Base-by-base conservation (phyloP, 2,113 vertebrate species). In the Platycercus adscitus region DNA sequence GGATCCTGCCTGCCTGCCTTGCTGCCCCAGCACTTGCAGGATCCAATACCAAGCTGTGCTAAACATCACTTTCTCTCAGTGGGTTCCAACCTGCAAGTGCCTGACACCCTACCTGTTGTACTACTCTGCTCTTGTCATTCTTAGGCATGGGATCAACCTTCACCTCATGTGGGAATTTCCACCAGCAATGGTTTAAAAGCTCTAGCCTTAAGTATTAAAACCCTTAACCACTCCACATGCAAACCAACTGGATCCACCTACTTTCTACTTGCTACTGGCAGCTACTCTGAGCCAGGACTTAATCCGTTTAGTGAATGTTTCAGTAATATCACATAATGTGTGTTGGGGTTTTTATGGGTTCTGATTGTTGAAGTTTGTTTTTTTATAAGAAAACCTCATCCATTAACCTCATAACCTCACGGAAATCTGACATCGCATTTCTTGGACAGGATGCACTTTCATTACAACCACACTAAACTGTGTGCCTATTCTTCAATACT, bases 331-430 rank as follows among this genome's bases (percentile, higher is more conserved):
- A 78, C 26, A n/a, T 25, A 28, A 31, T 55, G 49, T 41, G 28
- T 52, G 39, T 5, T 63, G 23, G 44, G 29, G 13, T 12, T 53
- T 78, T 68, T 72, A 17, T 3, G 24, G 50, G 0, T 81, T 94
- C 58, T 85, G 31, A 89, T 43, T 85, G 31, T n/a, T 23, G 44
- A 63, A 28, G 13, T 1, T 20, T 56, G 13, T 1, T 6, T 37
- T 65, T 85, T 66, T 72, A 52, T 43, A 90, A 73, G 72, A 63
- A 86, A 96, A 88, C 95, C 91, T 95, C 94, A 84, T 47, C 55
- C 80, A 86, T 94, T 96, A 95, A 96, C 76, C 82, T 90, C 52
- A 35, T 60, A 88, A 93, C 76, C 78, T 94, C 76, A 92, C 16
- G 44, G 65, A 96, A 88, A 86, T 66, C 65, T 75, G 72, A 95